A percentile compares a stretch with the other conserved stretches of the same genome.
phyloP scores from a whole-genome alignment of 2,888 invertebrate species.

The Meteorus cinctellus region DNA sequence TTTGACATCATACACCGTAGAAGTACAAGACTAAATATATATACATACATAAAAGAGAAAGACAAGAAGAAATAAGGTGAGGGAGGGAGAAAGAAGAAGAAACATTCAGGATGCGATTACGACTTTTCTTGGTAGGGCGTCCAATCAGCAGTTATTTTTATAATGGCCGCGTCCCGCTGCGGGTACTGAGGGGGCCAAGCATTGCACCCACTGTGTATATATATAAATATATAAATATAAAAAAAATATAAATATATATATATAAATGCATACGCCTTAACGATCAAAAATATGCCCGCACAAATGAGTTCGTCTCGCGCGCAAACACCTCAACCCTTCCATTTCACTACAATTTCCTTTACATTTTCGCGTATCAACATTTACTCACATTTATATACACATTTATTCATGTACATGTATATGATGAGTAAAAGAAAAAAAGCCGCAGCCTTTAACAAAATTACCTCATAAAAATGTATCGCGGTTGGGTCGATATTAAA shows the following conservation, averaged over 20 bases:
- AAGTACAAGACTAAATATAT: slow-evolving; percentile 19
- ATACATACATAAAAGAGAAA: not conserved
- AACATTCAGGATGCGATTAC: slow-evolving; percentile 71
- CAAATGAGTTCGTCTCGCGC: slow-evolving; percentile 27
- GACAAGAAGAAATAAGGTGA: slow-evolving; percentile 33
- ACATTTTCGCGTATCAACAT: not conserved
- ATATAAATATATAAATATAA: slow-evolving; percentile 10
- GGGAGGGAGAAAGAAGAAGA: slow-evolving; percentile 36
- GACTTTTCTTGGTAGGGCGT: slow-evolving; percentile 73
- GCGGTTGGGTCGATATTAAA: slow-evolving; percentile 16
- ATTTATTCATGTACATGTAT: not conserved
- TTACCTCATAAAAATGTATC: slow-evolving; percentile 15
- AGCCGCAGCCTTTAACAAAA: not conserved
- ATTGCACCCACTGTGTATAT: slow-evolving; percentile 20
- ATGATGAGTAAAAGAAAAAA: slow-evolving; percentile 6
- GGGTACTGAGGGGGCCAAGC: slow-evolving; percentile 42
- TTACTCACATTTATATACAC: not conserved
- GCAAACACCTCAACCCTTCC: not conserved
- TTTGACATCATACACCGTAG: slow-evolving; percentile 45
- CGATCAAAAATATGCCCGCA: not conserved
- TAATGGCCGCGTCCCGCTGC: slow-evolving; percentile 65
- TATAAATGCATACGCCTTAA: slow-evolving; percentile 11
- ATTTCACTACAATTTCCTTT: not conserved
- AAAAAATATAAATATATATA: slow-evolving; percentile 17
- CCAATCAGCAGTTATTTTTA: slow-evolving; percentile 74